phyloP scores from a whole-genome alignment of 2,113 vertebrate species.

The Vicugna pacos region DNA sequence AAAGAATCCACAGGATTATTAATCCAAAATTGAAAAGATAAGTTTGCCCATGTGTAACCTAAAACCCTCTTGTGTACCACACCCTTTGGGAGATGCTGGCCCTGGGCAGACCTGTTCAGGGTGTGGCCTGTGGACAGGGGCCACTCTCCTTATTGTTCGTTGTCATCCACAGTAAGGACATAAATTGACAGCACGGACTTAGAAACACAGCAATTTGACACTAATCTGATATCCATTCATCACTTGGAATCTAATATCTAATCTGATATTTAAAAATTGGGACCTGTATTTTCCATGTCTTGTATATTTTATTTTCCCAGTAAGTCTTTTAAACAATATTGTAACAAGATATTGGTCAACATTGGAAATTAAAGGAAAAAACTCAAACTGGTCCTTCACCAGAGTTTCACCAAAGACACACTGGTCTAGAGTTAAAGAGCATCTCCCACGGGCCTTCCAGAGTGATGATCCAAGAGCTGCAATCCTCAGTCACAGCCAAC shows the following conservation, averaged over 20 bases:
- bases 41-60: background rate
- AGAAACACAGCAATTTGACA: conserved; percentile 23
- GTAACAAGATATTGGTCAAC: conserved; percentile 7
- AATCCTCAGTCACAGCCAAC: background rate
- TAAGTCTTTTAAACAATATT: conserved; percentile 31
- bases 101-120: conserved; percentile 3
- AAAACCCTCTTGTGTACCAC: conserved; percentile 7
- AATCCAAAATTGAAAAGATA: conserved; percentile 47
- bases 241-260: background rate
- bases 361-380: background rate
- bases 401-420: background rate
- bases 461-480: background rate
- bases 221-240: background rate
- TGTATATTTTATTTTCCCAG: background rate
- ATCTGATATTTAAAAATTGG: background rate
- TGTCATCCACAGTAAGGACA: background rate
- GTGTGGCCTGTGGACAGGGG: background rate
- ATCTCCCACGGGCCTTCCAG: background rate
- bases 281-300: background rate
- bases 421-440: background rate
- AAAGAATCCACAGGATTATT: conserved; percentile 3
- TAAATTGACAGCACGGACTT: background rate
- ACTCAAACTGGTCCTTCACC: background rate
- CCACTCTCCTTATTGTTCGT: background rate
- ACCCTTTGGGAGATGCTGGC: background rate